Evolutionary conservation across 2,888 invertebrate genomes (phyloP).

Genomic region (Diarsia mendica): DNA sequence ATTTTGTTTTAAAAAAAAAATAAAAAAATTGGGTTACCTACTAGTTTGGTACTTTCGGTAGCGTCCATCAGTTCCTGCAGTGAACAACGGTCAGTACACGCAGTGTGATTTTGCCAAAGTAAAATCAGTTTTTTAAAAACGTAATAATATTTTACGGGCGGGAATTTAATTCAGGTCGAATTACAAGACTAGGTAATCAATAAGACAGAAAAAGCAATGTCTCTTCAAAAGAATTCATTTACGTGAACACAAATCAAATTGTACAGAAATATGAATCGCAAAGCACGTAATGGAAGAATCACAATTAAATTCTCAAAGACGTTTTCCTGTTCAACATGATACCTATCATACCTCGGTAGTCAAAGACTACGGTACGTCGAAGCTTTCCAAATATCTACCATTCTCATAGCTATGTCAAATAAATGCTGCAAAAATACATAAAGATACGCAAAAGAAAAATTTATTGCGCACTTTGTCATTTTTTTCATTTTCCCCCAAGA

Average conservation of each 20-base stretch:
- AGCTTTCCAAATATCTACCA: constrained; percentile 28
- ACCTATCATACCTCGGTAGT: constrained; percentile 1
- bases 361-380: constrained; percentile 14
- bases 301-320: constrained; percentile 33
- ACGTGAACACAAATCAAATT: constrained; percentile 22
- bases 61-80: too few relatives aligned
- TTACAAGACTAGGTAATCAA: background rate
- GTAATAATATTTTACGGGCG: background rate
- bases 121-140: background rate
- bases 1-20: too few relatives aligned
- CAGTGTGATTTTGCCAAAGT: too few relatives aligned
- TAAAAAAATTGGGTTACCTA: too few relatives aligned
- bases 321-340: constrained; percentile 19
- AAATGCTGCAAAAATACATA: constrained; percentile 37
- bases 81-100: too few relatives aligned
- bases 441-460: constrained; percentile 24
- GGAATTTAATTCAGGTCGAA: background rate
- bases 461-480: constrained; percentile 40
- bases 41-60: too few relatives aligned
- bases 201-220: background rate
- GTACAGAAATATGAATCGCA: constrained; percentile 6
- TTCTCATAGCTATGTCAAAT: constrained; percentile 36
- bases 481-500: constrained; percentile 16
- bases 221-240: background rate
- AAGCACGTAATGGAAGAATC: constrained; percentile 20